phyloP scores from a whole-genome alignment of 2,888 invertebrate genomes.

The Tetranychus piercei region DNA sequence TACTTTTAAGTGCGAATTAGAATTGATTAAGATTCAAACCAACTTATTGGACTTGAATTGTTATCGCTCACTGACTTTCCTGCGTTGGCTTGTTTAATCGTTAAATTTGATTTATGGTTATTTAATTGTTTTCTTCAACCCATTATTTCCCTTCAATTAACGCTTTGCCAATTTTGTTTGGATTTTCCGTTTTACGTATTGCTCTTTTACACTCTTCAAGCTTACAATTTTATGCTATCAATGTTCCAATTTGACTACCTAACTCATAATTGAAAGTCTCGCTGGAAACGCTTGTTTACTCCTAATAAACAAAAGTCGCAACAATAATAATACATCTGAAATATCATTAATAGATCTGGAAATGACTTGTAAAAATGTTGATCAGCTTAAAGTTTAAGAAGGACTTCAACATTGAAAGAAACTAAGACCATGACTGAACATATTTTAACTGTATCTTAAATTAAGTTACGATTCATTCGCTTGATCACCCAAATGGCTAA shows the following conservation, averaged over 20 bases:
- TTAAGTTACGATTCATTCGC: no score
- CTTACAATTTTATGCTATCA: neutral
- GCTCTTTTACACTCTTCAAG: neutral
- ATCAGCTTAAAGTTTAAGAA: neutral
- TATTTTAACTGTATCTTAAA: neutral
- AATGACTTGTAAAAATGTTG: neutral
- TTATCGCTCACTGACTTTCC: no score
- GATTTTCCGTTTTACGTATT: neutral
- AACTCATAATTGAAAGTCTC: neutral
- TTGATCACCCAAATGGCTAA: no score
- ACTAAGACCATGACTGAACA: neutral
- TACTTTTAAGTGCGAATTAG: no score
- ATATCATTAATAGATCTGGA: neutral
- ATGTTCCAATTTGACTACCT: neutral
- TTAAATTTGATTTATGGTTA: no score
- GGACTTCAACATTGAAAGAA: neutral
- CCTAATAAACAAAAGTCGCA: neutral
- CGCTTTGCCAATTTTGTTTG: neutral
- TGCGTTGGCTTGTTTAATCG: no score
- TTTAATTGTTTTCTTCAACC: no score
- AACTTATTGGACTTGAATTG: no score
- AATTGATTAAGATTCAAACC: no score
- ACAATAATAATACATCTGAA: neutral
- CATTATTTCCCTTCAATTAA: no score
- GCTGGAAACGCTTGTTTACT: neutral